A percentile compares a stretch with the other conserved stretches of the same genome.
Conservation (phyloP, 2,113 vertebrate species). For the Cariama cristata region DNA sequence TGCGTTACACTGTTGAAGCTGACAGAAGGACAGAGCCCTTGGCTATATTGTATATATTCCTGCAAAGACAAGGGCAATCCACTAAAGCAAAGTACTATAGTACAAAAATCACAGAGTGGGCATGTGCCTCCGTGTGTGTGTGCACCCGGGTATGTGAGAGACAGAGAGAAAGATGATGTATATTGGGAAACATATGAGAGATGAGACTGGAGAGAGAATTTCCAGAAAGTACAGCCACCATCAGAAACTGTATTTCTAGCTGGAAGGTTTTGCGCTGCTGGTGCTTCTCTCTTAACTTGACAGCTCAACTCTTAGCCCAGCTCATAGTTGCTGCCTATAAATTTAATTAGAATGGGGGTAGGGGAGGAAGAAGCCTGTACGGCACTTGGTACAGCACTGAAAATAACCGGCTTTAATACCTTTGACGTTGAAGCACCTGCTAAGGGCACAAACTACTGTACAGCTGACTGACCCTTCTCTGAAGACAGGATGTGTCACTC, state of each 20-base stretch:
- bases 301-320: constrained; percentile 11
- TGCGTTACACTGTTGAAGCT: neutral
- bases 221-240: constrained; percentile 21
- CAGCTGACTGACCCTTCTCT: neutral
- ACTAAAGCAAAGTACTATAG: constrained; percentile 11
- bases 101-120: neutral
- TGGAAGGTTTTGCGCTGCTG: constrained; percentile 9
- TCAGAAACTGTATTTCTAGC: constrained; percentile 38
- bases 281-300: neutral
- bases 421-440: constrained; percentile 55
- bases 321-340: constrained; percentile 6
- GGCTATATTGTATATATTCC: neutral
- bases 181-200: constrained; percentile 5
- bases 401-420: constrained; percentile 51
- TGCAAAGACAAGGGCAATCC: neutral
- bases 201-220: constrained; percentile 16
- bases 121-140: neutral
- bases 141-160: constrained; percentile 6
- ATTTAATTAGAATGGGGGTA: constrained; percentile 39
- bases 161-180: neutral
- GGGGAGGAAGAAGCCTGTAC: neutral
- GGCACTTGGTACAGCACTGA: neutral
- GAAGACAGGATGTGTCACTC: neutral
- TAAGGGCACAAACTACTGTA: neutral
- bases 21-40: neutral